Percentiles rank a stretch among this genome's conserved stretches.
These are phyloP conservation scores for Dendrocincla fuliginosa DNA, from an alignment of 2,797 vertebrate species.

Conservation along the genomic window DNA sequence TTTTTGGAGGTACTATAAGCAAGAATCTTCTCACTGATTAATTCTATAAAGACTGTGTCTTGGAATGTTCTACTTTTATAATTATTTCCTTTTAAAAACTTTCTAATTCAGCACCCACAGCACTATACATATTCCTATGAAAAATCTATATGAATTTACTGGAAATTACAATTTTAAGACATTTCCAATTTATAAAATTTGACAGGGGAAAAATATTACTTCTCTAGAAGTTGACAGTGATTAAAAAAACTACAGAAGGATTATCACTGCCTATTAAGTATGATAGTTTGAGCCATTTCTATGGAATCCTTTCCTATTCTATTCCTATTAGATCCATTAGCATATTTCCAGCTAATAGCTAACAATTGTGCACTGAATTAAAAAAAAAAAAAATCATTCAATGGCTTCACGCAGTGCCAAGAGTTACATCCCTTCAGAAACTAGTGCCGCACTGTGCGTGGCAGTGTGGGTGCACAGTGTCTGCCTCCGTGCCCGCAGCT, in stretches of 20 bases:
- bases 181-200: conserved; percentile 1
- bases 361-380: not conserved
- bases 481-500: not conserved
- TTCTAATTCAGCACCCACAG: not conserved
- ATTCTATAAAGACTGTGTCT: not conserved
- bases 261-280: conserved; percentile 27
- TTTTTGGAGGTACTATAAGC: not conserved
- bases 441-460: not conserved
- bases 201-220: conserved; percentile 18
- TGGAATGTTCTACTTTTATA: not conserved
- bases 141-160: conserved; percentile 5
- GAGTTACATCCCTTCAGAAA: not conserved
- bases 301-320: conserved; percentile 2
- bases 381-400: not conserved
- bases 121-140: not conserved
- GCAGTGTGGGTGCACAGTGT: fast-evolving
- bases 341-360: conserved; percentile 33
- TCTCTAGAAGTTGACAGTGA: conserved; percentile 8
- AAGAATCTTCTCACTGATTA: not conserved
- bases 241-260: conserved; percentile 21
- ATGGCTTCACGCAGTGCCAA: not conserved
- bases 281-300: conserved; percentile 4
- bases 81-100: not conserved
- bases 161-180: conserved; percentile 22
- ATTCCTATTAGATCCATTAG: conserved; percentile 15